Evolutionary conservation across 2,888 invertebrate genomes (phyloP).

Genomic region (Acronicta leporina): DNA sequence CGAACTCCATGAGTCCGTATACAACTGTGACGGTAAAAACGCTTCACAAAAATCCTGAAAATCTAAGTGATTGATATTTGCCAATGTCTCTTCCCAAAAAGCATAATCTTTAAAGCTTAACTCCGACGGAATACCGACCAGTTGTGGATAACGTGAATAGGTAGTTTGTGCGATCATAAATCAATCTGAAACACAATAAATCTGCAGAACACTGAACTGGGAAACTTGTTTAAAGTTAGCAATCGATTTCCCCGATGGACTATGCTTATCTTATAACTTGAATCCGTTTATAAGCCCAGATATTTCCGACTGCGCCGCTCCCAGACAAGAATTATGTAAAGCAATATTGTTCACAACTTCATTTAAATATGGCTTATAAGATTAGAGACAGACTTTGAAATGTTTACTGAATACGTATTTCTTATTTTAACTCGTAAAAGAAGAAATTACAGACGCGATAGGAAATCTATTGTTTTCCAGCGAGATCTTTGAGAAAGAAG

Average conservation of each 20-base stretch:
- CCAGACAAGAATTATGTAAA: constrained; percentile 25
- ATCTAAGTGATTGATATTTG: no score
- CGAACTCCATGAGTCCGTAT: no score
- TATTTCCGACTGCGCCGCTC: constrained; percentile 41
- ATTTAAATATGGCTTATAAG: constrained; percentile 11
- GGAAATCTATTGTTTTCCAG: no score
- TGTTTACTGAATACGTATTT: neutral
- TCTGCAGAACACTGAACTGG: constrained; percentile 21
- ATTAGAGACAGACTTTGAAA: constrained; percentile 12
- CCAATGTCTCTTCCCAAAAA: no score
- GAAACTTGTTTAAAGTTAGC: constrained; percentile 43
- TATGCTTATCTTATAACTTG: constrained; percentile 42
- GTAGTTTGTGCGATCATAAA: constrained; percentile 13
- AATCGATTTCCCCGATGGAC: constrained; percentile 41
- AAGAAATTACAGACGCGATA: no score
- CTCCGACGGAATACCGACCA: no score
- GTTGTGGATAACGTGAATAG: no score
- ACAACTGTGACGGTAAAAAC: no score
- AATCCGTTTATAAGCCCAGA: constrained; percentile 52
- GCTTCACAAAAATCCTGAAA: no score
- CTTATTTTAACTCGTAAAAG: no score
- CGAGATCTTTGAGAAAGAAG: no score
- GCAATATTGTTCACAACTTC: constrained; percentile 21
- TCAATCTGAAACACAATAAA: constrained; percentile 40
- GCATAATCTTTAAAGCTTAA: no score